These are phyloP conservation scores for Grantiella picta DNA, from an alignment of 2,113 vertebrate genomes.

Conservation along the genomic window DNA sequence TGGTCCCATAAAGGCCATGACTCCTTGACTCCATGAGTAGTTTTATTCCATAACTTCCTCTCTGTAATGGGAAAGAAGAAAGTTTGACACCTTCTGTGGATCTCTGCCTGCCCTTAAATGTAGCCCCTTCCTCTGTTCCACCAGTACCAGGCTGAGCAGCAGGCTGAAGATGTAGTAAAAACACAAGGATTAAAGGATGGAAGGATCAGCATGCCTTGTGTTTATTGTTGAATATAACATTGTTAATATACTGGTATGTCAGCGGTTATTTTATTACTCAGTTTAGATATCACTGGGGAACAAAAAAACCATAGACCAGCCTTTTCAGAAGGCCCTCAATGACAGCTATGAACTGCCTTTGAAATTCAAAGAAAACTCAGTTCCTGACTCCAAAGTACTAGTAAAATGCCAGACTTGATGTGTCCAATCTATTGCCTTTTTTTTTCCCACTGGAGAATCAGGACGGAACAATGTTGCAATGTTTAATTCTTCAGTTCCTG, in stretches of 20 bases:
- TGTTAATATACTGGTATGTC: not conserved
- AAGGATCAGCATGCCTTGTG: not conserved
- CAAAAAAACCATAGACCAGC: not conserved
- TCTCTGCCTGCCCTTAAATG: rapidly evolving
- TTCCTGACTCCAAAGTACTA: not conserved
- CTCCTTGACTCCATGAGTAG: not conserved
- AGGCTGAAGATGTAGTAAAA: not conserved
- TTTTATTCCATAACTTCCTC: not conserved
- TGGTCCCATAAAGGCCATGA: not conserved
- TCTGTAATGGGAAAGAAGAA: not conserved
- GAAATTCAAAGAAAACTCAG: not conserved
- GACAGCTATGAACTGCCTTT: not conserved
- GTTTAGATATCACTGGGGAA: constrained; percentile 4
- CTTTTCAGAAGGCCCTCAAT: not conserved
- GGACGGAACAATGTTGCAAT: constrained; percentile 11
- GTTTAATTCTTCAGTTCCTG: constrained; percentile 7
- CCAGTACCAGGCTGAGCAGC: not conserved
- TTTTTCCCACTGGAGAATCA: not conserved
- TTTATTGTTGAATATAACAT: not conserved
- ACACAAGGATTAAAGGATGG: not conserved
- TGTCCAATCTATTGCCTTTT: not conserved
- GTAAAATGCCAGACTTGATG: not conserved
- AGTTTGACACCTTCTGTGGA: not conserved
- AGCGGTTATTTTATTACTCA: constrained; percentile 2
- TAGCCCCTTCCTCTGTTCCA: not conserved